Percentiles rank a stretch among this genome's conserved stretches.
These are phyloP conservation scores for Caradrina clavipalpis DNA, from an alignment of 2,888 invertebrate species.

Conservation along the genomic window DNA sequence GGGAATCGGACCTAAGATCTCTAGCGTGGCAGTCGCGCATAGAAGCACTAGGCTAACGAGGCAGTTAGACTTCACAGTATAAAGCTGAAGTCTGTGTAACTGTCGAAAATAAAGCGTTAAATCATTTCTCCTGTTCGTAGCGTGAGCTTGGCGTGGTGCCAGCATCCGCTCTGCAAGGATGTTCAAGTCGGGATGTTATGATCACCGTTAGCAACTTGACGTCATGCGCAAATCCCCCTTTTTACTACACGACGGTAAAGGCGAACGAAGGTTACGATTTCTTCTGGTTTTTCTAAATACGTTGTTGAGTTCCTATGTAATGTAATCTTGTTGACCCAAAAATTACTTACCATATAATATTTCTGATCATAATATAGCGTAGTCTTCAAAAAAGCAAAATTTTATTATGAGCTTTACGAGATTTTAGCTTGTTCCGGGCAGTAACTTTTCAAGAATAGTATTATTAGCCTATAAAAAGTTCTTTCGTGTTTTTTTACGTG, in stretches of 20 bases:
- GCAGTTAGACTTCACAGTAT: too few relatives aligned
- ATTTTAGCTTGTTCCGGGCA: slow-evolving; percentile 6
- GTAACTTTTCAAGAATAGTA: not conserved
- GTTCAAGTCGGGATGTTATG: slow-evolving; percentile 58
- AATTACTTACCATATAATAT: not conserved
- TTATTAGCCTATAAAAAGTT: slow-evolving; percentile 37
- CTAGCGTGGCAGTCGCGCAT: too few relatives aligned
- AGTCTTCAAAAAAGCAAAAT: not conserved
- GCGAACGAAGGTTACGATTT: not conserved
- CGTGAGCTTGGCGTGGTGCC: slow-evolving; percentile 59
- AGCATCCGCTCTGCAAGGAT: slow-evolving; percentile 63
- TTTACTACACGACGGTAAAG: slow-evolving; percentile 4
- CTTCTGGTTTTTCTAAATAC: not conserved
- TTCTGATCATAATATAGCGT: not conserved
- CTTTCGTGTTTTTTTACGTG: not conserved
- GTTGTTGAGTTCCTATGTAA: not conserved
- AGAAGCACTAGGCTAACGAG: too few relatives aligned
- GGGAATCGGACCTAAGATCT: too few relatives aligned
- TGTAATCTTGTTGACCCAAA: not conserved
- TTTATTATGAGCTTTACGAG: slow-evolving; percentile 7
- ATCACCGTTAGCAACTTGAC: slow-evolving; percentile 55
- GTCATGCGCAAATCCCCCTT: slow-evolving; percentile 40
- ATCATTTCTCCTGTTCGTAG: slow-evolving; percentile 57
- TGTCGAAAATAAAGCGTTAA: slow-evolving; percentile 65
- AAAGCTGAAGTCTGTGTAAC: slow-evolving; percentile 40